Base-by-base conservation (phyloP, 2,888 invertebrate genomes). In the Seladonia tumulorum region DNA sequence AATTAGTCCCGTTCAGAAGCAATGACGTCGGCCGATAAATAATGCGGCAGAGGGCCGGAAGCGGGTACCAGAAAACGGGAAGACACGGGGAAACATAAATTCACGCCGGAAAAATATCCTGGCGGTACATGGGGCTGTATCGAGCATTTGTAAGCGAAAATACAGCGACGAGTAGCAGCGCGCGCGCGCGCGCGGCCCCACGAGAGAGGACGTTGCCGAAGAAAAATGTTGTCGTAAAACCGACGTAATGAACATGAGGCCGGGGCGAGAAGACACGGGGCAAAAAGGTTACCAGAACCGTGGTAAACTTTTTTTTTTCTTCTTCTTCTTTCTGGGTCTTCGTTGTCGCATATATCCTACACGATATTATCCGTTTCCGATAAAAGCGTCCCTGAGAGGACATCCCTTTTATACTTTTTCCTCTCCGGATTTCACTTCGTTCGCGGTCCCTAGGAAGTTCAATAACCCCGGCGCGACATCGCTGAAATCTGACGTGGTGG, bases 361-460 rank as follows among this genome's bases (percentile, higher is more conserved):
- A 53, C 77, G 86, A 87, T 87, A 90, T 89, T 90, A 89, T 90
- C 89, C 88, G 85, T 88, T 90, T 89, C 80, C 92, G 92, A 91
- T 92, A 91, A 92, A 91, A 88, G 83, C 78, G 76, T 86, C 49
- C 86, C 81, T 63, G 70, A 74, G 86, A 75, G 79, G 79, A 80
- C 83, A 80, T 78, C 71, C 79, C 39, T 77, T 74, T 78, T 82
- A 29, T 74, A 39, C 70, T 39, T 79, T 79, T 85, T 77, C 70
- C 63, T 66, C 53, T 53, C n/a, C 76, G 76, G 82, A 78, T 63
- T 80, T 80, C 70, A 60, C 22, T 42, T 35, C 60, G 80, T 71
- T 57, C 74, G 39, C 47, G 73, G 45, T 8, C 45, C 29, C 53
- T 16, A 63, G 4, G 5, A 57, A 45, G 81, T 80, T 82, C 82